Percentiles rank a stretch among this genome's conserved stretches.
Conservation (phyloP, 2,888 invertebrate species). For the Coelopa pilipes region DNA sequence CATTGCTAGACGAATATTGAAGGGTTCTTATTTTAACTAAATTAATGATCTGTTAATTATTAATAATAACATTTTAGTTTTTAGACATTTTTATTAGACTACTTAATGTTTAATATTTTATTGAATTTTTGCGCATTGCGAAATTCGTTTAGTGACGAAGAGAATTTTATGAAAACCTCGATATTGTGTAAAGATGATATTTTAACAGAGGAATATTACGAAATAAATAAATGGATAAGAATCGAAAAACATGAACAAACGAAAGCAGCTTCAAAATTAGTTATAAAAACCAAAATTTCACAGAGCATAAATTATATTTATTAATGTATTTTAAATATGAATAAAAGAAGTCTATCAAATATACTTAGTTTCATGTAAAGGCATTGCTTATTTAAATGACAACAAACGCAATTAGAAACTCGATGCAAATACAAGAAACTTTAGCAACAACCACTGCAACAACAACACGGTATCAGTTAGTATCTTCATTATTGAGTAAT, state of each 20-base stretch:
- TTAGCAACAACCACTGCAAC: too few species aligned
- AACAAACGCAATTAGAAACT: neutral
- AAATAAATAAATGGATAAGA: too few species aligned
- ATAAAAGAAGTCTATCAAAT: conserved; percentile 16
- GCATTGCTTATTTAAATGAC: conserved; percentile 9
- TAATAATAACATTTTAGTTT: too few species aligned
- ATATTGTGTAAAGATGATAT: neutral
- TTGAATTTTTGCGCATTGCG: too few species aligned
- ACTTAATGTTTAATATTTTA: too few species aligned
- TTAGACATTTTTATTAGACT: too few species aligned
- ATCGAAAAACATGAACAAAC: neutral
- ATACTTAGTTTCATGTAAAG: conserved; percentile 26
- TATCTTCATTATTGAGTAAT: too few species aligned
- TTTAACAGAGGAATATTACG: neutral
- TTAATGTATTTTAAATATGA: conserved; percentile 35
- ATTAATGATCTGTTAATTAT: too few species aligned
- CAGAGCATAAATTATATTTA: conserved; percentile 33
- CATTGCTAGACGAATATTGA: too few species aligned
- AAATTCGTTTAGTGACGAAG: too few species aligned
- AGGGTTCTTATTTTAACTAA: too few species aligned
- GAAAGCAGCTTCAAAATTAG: conserved; percentile 21
- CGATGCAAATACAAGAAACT: neutral
- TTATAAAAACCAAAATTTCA: conserved; percentile 23
- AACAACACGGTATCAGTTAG: too few species aligned
- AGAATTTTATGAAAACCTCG: neutral